These are phyloP conservation scores for Sphaeridia pumilis DNA, from an alignment of 2,888 invertebrate genomes.

Conservation along the genomic window DNA sequence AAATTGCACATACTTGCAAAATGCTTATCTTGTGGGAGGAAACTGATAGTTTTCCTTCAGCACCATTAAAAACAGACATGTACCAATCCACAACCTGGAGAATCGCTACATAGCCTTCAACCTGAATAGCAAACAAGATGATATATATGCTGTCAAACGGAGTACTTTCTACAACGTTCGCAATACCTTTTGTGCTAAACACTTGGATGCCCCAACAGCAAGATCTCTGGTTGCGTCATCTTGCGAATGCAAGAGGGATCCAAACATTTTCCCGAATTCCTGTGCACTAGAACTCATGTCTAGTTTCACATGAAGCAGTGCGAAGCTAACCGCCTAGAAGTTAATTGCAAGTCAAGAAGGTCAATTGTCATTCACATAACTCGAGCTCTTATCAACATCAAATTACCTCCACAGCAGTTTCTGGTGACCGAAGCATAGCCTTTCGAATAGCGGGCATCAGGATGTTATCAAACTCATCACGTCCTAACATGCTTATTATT, in stretches of 20 bases:
- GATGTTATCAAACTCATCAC: conserved; percentile 57
- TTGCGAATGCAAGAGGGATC: conserved; percentile 63
- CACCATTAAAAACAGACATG: conserved; percentile 73
- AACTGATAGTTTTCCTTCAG: conserved; percentile 79
- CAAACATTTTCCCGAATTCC: conserved; percentile 69
- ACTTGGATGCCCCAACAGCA: conserved; percentile 59
- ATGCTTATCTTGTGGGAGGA: conserved; percentile 79
- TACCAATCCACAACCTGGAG: conserved; percentile 29
- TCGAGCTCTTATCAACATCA: background rate
- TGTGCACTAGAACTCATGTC: conserved; percentile 65
- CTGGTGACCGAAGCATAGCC: conserved; percentile 84
- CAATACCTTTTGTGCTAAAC: conserved; percentile 47
- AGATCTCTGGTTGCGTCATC: conserved; percentile 63
- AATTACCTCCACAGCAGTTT: conserved; percentile 41
- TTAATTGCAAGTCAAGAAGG: conserved; percentile 46
- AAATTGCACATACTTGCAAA: conserved; percentile 51
- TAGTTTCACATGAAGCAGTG: conserved; percentile 57
- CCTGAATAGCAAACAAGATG: conserved; percentile 1
- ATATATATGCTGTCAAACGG: background rate
- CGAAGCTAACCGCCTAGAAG: conserved; percentile 63
- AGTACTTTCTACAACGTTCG: background rate
- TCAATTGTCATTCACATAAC: background rate
- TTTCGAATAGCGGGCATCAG: conserved; percentile 78
- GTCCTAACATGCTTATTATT: conserved; percentile 50
- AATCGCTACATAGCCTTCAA: conserved; percentile 1